These are phyloP conservation scores for Monopis laevigella DNA, from an alignment of 2,888 invertebrate genomes.

Conservation along the genomic window DNA sequence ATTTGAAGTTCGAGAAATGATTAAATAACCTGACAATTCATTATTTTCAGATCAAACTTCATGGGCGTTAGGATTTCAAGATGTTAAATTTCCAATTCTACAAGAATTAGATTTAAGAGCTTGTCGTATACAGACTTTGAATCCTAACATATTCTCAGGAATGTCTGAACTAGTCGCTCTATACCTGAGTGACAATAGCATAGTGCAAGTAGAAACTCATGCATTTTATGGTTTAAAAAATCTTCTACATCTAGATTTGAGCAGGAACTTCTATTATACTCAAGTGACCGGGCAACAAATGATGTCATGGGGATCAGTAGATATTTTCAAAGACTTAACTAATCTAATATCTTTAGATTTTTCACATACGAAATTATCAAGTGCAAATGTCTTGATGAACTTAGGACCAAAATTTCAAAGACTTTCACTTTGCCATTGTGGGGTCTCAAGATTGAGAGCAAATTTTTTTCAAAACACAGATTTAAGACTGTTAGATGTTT, in stretches of 20 bases:
- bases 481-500: conserved; percentile 61
- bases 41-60: conserved; percentile 22
- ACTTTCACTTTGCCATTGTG: conserved; percentile 53
- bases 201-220: conserved; percentile 39
- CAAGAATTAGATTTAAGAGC: conserved; percentile 65
- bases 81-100: conserved; percentile 36
- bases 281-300: conserved; percentile 28
- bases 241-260: conserved; percentile 62
- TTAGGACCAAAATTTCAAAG: conserved; percentile 31
- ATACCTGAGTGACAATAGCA: conserved; percentile 62
- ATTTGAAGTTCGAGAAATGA: no score
- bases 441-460: conserved; percentile 35
- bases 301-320: conserved; percentile 18
- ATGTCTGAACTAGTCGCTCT: conserved; percentile 52
- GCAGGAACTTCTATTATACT: conserved; percentile 35
- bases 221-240: conserved; percentile 43
- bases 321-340: conserved; percentile 31
- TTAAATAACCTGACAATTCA: no score
- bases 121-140: conserved; percentile 58
- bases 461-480: conserved; percentile 45
- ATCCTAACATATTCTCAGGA: conserved; percentile 43
- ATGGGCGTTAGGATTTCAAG: conserved; percentile 36
- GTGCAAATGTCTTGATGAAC: conserved; percentile 31
- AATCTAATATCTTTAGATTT: conserved; percentile 41
- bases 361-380: conserved; percentile 38